Evolutionary conservation across 2,113 vertebrate genomes (phyloP), one percentile per base, ranked within the genome.

Genomic region (Dinomys branickii): DNA sequence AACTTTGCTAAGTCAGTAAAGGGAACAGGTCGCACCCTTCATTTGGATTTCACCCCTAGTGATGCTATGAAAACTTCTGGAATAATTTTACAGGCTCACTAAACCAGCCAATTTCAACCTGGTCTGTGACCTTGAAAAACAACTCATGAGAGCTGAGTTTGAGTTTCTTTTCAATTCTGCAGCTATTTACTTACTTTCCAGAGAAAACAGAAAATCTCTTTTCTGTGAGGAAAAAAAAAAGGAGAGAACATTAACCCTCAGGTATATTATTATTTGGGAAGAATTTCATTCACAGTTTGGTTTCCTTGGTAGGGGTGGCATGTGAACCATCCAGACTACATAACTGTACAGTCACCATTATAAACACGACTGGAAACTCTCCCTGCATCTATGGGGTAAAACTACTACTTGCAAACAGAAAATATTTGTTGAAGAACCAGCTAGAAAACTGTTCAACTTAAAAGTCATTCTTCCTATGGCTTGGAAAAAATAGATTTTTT

Each of bases 201-300:
- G 58, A 92, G 20, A n/a, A 63, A 95, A 58, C n/a, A 75, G 52
- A 75, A 82, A 1, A 73, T 54, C 65, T 33, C 33, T 3, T 33
- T 90, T n/a, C 90, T 84, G 24, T 65, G 12, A 78, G 20, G 3
- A n/a, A 35, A 6, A 44, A 35, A 9, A n/a, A 11, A 71, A 8
- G 54, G 4, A 5, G 10, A 19, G 22, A 30, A 22, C 35, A 44
- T 12, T 47, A 11, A 75, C 20, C 50, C 52, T 85, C 50, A 41
- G 9, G 44, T 77, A 24, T 75, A 16, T 20, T 75, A 16, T 20
- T 58, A 78, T 28, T 50, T 16, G 58, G 2, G 22, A 56, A 93
- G 44, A 88, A 41, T 58, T 92, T 77, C n/a, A 91, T 52, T 96
- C 67, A 67, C 24, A 77, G 59, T 90, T 89, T 90, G 50, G 11